A percentile compares a stretch with the other conserved stretches of the same genome.
Evolutionary conservation across 2,797 vertebrate species (phyloP).

Genomic region (Sebastes miniatus): DNA sequence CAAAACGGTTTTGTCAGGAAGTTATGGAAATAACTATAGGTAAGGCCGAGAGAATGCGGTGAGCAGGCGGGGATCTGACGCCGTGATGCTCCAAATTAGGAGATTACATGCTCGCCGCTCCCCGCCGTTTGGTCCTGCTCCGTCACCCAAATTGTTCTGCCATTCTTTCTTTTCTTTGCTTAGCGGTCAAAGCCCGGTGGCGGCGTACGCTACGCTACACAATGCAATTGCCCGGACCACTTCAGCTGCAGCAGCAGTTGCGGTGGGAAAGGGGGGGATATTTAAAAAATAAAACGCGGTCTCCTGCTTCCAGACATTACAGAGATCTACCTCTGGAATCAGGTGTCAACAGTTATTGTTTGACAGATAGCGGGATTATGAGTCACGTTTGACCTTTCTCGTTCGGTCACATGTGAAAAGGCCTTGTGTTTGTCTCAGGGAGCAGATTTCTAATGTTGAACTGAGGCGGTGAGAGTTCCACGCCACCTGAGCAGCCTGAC

Average conservation of each 20-base stretch:
- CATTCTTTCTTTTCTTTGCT: conserved; percentile 65
- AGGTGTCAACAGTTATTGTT: conserved; percentile 13
- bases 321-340: conserved; percentile 6
- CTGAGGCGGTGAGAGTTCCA: background rate
- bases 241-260: background rate
- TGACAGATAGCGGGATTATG: conserved; percentile 13
- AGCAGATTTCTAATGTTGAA: conserved; percentile 27
- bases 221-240: conserved; percentile 30
- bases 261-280: background rate
- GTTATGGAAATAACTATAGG: conserved; percentile 84
- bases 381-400: conserved; percentile 12
- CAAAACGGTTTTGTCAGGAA: conserved; percentile 91
- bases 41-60: conserved; percentile 39
- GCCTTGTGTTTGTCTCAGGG: conserved; percentile 20
- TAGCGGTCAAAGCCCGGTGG: conserved; percentile 53
- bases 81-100: conserved; percentile 81
- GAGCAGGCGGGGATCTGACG: conserved; percentile 48
- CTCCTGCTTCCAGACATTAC: background rate
- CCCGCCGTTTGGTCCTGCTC: conserved; percentile 60
- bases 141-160: conserved; percentile 72
- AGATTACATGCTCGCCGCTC: conserved; percentile 78
- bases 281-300: conserved; percentile 3
- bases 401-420: background rate
- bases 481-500: conserved; percentile 38
- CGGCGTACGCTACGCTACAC: conserved; percentile 28